Evolutionary conservation across 2,797 vertebrate species (phyloP), one percentile per base, ranked within the genome.

Genomic region (Sternotherus odoratus): DNA sequence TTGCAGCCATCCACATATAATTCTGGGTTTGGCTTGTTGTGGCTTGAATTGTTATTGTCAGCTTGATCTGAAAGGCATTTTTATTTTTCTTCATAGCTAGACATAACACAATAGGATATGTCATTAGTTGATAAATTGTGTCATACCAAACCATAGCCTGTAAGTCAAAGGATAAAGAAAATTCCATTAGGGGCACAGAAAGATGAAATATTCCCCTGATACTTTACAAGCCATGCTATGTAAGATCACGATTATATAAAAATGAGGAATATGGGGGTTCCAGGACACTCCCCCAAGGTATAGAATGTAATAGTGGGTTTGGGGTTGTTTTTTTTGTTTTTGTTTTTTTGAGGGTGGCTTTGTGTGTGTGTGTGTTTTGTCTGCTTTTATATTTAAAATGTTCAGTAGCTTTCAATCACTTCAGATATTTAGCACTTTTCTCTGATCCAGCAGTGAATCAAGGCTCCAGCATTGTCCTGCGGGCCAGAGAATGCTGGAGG

Each of bases 121-220:
- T 91, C 81, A 92, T 90, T 54, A 94, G 6, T 79, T 94, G 88
- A 94, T 89, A 86, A 85, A 94, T 79, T 90, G 11, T 39, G 17
- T 74, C 81, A 66, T 79, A 49, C 8, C 63, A 93, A 96, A 80
- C n/a, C 10, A 77, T 56, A 33, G 83, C 12, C 24, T n/a, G 21
- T 33, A 74, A 92, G 66, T 82, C 85, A 95, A 51, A 91, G 39
- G 11, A 72, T 63, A 90, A 87, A 15, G 5, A 81, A 95, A 84
- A 86, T 17, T 51, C 9, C 33, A 87, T 30, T 0, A 74, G 23
- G 54, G 1, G 28, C 50, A 84, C 46, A 75, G 77, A 94, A 85
- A 90, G 88, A 75, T 82, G 0, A 82, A 92, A 84, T 78, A 54
- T 0, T 0, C 33, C 21, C 51, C 51, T 53, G 21, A 23, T 53